Base-by-base conservation (phyloP, 1,140 invertebrate genomes). In the Tetramorium parvispinum region DNA sequence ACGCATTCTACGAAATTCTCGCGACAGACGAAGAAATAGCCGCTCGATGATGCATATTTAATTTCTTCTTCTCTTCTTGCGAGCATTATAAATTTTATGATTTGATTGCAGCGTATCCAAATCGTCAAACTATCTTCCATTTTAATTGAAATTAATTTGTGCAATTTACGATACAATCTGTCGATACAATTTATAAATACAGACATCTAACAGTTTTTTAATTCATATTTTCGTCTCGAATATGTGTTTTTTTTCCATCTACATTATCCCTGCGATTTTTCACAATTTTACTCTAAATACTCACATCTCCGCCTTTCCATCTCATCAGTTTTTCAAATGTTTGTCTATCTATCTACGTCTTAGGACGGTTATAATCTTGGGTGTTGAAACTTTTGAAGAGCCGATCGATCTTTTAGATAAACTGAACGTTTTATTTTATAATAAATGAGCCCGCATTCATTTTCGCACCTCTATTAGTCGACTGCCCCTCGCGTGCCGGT, bases 1-100 rank as follows among this genome's bases (percentile, higher is more conserved):
- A 88, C 10, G 68, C 16, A 16, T 43, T 71, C 53, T 51, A 43
- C 49, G 16, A 73, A 59, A 83, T 46, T 57, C 53, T 13, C 51
- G 51, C 16, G 13, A 21, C 43, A 55, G 37, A 68, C n/a, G 46
- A 27, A 40, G 37, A 70, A 55, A 68, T 21, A 10, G 16, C 0
- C 18, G 13, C 0, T 40, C 21, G 13, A 21, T 10, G 3, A 40
- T n/a, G 32, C 32, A 3, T 32, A 7, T 63, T 51, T 4, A 37
- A 13, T 51, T 8, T 51, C 46, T 63, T 32, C 32, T 4, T 32
- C 10, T 65, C 57, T 63, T 32, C 13, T 32, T 21, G 21, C 40
- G 16, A 37, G 37, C 13, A 13, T 43, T 18, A 8, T 59, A 68
- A 65, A 40, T 40, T 40, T n/a, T 32, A 46, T 7, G 13, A 24